phyloP scores from a whole-genome alignment of 2,888 invertebrate genomes.

The Heliconius cydno region DNA sequence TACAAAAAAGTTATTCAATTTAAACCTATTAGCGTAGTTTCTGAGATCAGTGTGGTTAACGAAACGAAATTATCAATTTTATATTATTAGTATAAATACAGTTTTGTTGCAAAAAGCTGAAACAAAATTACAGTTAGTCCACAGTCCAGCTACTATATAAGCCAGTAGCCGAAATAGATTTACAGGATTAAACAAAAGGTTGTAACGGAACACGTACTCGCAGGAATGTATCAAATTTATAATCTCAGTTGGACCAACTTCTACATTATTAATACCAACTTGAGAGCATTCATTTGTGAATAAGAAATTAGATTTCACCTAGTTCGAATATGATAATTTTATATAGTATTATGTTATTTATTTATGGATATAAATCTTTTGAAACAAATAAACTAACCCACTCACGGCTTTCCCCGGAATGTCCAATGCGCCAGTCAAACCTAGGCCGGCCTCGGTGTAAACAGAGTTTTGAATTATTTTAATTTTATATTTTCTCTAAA shows the following conservation, averaged over 20 bases:
- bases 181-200: constrained; percentile 30
- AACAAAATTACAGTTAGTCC: background rate
- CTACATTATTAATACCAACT: constrained; percentile 15
- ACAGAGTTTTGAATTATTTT: too few relatives aligned
- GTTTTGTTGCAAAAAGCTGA: background rate
- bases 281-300: constrained; percentile 27
- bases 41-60: too few relatives aligned
- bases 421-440: too few relatives aligned
- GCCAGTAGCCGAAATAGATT: background rate
- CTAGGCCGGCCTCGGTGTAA: too few relatives aligned
- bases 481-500: too few relatives aligned
- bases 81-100: background rate
- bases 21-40: too few relatives aligned
- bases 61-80: too few relatives aligned
- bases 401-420: too few relatives aligned
- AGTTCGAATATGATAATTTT: background rate
- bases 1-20: too few relatives aligned
- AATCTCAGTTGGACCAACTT: constrained; percentile 17
- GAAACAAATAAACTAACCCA: too few relatives aligned
- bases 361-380: background rate
- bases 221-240: constrained; percentile 14
- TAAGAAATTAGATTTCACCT: constrained; percentile 12
- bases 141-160: background rate
- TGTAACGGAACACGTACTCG: background rate
- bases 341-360: background rate